Conservation (phyloP, 37 sponge, comb jelly and placozoan species). For the Aplysina aerophoba region DNA sequence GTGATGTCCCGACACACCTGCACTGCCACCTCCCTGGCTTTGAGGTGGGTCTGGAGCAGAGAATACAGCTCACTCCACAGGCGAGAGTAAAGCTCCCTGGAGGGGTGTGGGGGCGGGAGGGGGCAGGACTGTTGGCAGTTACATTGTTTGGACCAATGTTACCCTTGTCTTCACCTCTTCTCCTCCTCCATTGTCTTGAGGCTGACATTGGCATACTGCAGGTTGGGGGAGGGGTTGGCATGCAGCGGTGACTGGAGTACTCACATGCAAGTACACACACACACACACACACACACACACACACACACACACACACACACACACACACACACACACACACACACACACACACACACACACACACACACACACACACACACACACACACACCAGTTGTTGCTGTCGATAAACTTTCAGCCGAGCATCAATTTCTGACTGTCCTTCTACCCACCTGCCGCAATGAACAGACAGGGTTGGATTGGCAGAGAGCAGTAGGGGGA, state of each 20-base stretch:
- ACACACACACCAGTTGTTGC: slow-evolving; percentile 18
- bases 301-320: slow-evolving; percentile 33
- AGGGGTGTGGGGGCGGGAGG: too few species aligned
- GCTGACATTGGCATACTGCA: too few species aligned
- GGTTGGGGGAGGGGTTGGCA: too few species aligned
- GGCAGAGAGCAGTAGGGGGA: neutral
- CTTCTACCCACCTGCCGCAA: neutral
- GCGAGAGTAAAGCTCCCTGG: too few species aligned
- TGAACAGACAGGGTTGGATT: neutral
- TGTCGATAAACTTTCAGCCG: neutral
- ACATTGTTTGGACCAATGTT: too few species aligned
- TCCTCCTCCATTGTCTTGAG: neutral
- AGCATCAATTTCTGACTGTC: neutral
- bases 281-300: slow-evolving; percentile 21
- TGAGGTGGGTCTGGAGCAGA: too few species aligned
- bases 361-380: slow-evolving; percentile 34
- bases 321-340: slow-evolving; percentile 28
- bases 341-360: slow-evolving; percentile 17
- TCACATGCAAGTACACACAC: neutral
- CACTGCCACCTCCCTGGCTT: too few species aligned
- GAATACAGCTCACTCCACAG: too few species aligned
- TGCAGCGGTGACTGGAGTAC: too few species aligned
- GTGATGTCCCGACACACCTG: too few species aligned
- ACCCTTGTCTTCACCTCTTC: neutral
- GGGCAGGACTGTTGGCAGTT: too few species aligned